A percentile compares a stretch with the other conserved stretches of the same genome.
Conservation (phyloP, 1,140 invertebrate species). For the Halictus rubicundus region DNA sequence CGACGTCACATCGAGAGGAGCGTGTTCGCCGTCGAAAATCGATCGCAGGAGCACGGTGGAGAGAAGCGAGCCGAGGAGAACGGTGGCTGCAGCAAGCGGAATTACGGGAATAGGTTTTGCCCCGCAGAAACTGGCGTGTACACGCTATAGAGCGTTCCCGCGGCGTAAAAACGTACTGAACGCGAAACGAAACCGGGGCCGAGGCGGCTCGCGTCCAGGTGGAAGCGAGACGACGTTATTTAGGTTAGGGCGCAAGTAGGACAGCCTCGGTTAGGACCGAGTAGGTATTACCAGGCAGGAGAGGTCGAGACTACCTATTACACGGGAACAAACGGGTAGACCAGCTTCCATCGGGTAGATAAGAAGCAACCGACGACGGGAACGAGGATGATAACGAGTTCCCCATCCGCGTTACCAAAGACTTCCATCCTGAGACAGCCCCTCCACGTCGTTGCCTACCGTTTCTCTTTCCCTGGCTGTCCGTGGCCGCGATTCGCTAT, state of each 20-base stretch:
- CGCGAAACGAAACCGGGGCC: not conserved
- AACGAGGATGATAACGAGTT: constrained; percentile 50
- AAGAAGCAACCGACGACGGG: constrained; percentile 41
- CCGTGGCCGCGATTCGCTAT: constrained; percentile 7
- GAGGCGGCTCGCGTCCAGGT: too few species aligned
- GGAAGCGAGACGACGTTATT: constrained; percentile 15
- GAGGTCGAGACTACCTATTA: constrained; percentile 52
- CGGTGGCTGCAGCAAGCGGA: not conserved
- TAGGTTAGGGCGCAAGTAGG: constrained; percentile 45
- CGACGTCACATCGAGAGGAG: too few species aligned
- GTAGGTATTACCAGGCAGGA: constrained; percentile 36
- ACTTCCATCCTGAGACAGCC: constrained; percentile 14
- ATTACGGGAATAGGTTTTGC: constrained; percentile 24
- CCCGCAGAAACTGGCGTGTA: not conserved
- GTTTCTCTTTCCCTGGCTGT: not conserved
- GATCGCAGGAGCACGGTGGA: not conserved
- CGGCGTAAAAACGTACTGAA: not conserved
- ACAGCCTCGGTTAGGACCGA: constrained; percentile 21
- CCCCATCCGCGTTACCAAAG: constrained; percentile 37
- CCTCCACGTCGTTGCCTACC: too few species aligned
- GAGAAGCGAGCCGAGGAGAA: not conserved
- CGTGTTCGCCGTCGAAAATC: too few species aligned
- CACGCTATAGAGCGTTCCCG: too few species aligned
- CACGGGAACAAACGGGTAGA: constrained; percentile 50
- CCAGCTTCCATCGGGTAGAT: constrained; percentile 37